Percentiles rank a stretch among this genome's conserved stretches.
Conservation (phyloP, 2,888 invertebrate genomes). For the Pandemis corylana region DNA sequence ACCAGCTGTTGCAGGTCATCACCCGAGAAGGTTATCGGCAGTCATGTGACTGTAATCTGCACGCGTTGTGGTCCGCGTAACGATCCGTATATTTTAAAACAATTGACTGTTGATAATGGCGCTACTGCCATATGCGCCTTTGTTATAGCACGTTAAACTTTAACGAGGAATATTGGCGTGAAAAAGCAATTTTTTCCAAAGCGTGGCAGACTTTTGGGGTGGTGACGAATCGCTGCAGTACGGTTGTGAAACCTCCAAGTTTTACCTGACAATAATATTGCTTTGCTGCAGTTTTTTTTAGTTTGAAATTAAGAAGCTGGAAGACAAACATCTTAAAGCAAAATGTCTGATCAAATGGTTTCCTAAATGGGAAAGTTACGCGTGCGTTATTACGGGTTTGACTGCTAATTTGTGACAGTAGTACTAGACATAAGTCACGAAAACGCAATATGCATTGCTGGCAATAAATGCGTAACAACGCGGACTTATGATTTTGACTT, state of each 20-base stretch:
- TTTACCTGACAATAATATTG: not conserved
- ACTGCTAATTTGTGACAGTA: too few species aligned
- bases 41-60: slow-evolving; percentile 16
- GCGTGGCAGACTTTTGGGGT: not conserved
- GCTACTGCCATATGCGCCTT: not conserved
- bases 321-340: too few species aligned
- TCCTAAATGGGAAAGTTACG: too few species aligned
- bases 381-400: too few species aligned
- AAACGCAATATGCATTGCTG: too few species aligned
- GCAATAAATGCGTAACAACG: too few species aligned
- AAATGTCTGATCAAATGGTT: too few species aligned
- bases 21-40: slow-evolving; percentile 7
- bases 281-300: not conserved
- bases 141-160: slow-evolving; percentile 1
- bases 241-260: not conserved
- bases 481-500: too few species aligned
- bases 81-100: slow-evolving; percentile 16
- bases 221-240: not conserved
- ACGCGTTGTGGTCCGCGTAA: slow-evolving; percentile 3
- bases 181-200: not conserved
- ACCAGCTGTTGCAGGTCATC: slow-evolving; percentile 6
- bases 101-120: slow-evolving; percentile 7
- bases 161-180: not conserved
- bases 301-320: too few species aligned
- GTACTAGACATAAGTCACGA: too few species aligned